A percentile compares a stretch with the other conserved stretches of the same genome.
phyloP scores from a whole-genome alignment of 2,797 vertebrate species.

The Spondyliosoma cantharus region DNA sequence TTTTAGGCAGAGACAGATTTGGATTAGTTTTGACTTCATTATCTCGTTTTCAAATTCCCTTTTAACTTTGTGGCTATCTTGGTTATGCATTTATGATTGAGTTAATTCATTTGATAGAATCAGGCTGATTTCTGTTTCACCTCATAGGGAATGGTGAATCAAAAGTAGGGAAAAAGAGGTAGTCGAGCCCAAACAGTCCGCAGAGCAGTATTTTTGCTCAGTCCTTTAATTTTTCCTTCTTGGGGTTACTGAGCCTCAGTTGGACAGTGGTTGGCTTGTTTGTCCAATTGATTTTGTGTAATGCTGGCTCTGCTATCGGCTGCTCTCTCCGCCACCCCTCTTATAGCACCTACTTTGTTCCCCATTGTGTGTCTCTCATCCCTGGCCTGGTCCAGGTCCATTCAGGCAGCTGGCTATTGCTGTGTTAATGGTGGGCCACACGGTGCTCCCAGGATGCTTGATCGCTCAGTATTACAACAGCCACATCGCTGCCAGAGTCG shows the following conservation, averaged over 20 bases:
- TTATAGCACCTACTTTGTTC: constrained; percentile 67
- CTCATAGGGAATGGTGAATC: constrained; percentile 1
- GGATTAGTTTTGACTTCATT: neutral
- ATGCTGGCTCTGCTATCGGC: constrained; percentile 62
- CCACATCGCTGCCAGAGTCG: constrained; percentile 9
- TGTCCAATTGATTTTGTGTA: constrained; percentile 76
- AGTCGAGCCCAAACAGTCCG: constrained; percentile 10
- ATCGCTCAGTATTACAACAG: constrained; percentile 33
- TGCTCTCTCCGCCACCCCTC: constrained; percentile 45
- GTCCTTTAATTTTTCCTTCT: constrained; percentile 15
- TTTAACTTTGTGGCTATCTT: neutral
- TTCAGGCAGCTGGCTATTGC: constrained; percentile 72
- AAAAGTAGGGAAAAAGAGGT: constrained; percentile 1
- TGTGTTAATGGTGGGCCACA: constrained; percentile 60
- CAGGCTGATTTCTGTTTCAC: constrained; percentile 13
- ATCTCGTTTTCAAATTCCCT: neutral
- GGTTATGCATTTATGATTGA: neutral
- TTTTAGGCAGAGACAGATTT: neutral
- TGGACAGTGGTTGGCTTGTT: constrained; percentile 64
- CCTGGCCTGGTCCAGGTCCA: constrained; percentile 60
- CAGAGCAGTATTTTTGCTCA: constrained; percentile 23
- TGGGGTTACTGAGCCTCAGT: constrained; percentile 40
- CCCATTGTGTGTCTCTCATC: constrained; percentile 62
- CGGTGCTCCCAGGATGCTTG: constrained; percentile 43
- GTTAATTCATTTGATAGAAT: neutral